Conservation (phyloP, 2,797 vertebrate species). For the Acrossocheilus wenchowensis region DNA sequence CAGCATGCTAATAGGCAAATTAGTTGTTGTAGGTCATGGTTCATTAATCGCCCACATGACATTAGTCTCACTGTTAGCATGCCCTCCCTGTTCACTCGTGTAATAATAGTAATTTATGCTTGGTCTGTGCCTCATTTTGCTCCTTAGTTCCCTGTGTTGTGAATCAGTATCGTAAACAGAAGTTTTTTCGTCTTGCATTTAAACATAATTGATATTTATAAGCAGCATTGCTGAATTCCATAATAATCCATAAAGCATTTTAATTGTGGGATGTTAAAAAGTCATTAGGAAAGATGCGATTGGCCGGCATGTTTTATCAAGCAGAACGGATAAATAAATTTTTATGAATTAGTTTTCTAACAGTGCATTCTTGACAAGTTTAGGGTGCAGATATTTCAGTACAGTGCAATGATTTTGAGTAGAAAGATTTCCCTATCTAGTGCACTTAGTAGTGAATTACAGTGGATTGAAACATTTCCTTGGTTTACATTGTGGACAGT, state of each 20-base stretch:
- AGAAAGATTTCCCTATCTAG: not conserved
- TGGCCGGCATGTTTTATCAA: not conserved
- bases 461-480: not conserved
- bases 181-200: not conserved
- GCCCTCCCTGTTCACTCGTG: not conserved
- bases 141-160: constrained; percentile 13
- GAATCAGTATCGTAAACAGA: not conserved
- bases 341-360: not conserved
- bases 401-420: not conserved
- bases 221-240: not conserved
- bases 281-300: not conserved
- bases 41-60: constrained; percentile 35
- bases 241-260: constrained; percentile 5
- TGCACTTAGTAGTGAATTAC: not conserved
- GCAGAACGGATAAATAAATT: not conserved
- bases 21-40: constrained; percentile 41
- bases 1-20: constrained; percentile 41
- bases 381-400: not conserved
- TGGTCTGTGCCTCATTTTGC: constrained; percentile 5
- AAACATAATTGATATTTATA: not conserved
- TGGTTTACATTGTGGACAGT: constrained; percentile 1
- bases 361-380: not conserved
- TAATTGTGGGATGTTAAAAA: not conserved
- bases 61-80: constrained; percentile 35
- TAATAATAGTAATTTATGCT: constrained; percentile 45